Conservation (phyloP, 1,140 invertebrate species). For the Aphelenchoides besseyi region DNA sequence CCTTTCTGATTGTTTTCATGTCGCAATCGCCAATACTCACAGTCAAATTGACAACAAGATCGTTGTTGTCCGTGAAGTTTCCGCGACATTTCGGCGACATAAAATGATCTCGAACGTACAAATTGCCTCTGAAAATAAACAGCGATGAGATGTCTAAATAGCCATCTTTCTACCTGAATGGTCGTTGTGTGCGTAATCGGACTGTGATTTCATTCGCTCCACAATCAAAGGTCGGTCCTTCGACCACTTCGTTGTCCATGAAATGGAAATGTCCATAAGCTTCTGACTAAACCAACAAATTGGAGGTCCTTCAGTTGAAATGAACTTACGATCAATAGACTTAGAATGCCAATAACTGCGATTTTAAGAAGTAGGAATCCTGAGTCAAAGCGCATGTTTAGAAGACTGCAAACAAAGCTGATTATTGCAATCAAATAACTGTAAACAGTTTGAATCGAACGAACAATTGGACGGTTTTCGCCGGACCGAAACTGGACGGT, state of each 20-base stretch:
- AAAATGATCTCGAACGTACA: constrained; percentile 1
- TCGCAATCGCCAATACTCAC: constrained; percentile 4
- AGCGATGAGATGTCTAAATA: too few relatives aligned
- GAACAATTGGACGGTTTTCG: too few relatives aligned
- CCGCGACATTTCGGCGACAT: not conserved
- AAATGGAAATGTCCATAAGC: too few relatives aligned
- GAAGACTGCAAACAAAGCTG: not conserved
- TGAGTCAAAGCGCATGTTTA: not conserved
- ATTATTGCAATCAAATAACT: not conserved
- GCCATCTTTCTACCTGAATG: not conserved
- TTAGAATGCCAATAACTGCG: not conserved
- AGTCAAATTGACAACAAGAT: not conserved
- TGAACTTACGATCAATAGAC: too few relatives aligned
- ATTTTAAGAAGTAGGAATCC: not conserved
- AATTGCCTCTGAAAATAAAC: not conserved
- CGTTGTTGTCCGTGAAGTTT: not conserved
- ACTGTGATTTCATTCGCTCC: not conserved
- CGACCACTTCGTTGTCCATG: not conserved
- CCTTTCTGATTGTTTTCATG: not conserved
- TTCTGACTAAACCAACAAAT: too few relatives aligned
- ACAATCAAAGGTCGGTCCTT: not conserved
- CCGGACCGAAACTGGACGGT: too few relatives aligned
- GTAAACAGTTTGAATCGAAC: too few relatives aligned
- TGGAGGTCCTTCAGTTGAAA: too few relatives aligned
- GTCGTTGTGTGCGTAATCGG: not conserved